phyloP scores from a whole-genome alignment of 1,140 invertebrate genomes.

The Brachionus plicatilis region DNA sequence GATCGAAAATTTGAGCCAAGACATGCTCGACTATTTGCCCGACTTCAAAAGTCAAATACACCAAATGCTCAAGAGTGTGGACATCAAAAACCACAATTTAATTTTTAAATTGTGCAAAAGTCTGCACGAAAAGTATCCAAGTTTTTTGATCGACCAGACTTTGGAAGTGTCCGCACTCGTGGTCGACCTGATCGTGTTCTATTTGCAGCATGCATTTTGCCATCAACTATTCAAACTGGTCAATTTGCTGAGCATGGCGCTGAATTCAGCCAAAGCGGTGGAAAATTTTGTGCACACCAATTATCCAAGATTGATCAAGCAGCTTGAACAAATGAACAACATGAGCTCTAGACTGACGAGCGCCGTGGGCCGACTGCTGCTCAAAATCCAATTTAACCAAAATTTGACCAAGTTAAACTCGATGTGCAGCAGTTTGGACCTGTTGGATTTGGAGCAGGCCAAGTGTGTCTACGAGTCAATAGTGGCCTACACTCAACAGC shows the following conservation, averaged over 20 bases:
- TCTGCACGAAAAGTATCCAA: neutral
- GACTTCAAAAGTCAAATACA: neutral
- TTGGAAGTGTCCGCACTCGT: neutral
- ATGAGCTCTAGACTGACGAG: neutral
- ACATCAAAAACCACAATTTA: neutral
- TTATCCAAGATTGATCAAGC: neutral
- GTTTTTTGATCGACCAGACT: neutral
- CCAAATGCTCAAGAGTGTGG: neutral
- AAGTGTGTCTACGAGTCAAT: neutral
- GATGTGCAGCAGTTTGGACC: neutral
- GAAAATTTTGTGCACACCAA: neutral
- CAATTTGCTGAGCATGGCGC: neutral
- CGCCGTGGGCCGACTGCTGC: neutral
- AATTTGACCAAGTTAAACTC: neutral
- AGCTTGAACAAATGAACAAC: neutral
- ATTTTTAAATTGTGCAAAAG: neutral
- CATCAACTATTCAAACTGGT: neutral
- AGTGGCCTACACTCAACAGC: neutral
- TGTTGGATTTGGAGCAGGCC: neutral
- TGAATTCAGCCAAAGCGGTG: neutral
- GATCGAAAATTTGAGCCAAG: neutral
- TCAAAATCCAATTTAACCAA: slow-evolving; percentile 1
- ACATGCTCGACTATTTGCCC: neutral
- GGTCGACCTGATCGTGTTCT: neutral
- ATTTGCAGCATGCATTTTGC: neutral